Evolutionary conservation across 2,113 vertebrate genomes (phyloP).

Genomic region (Pterocles gutturalis): DNA sequence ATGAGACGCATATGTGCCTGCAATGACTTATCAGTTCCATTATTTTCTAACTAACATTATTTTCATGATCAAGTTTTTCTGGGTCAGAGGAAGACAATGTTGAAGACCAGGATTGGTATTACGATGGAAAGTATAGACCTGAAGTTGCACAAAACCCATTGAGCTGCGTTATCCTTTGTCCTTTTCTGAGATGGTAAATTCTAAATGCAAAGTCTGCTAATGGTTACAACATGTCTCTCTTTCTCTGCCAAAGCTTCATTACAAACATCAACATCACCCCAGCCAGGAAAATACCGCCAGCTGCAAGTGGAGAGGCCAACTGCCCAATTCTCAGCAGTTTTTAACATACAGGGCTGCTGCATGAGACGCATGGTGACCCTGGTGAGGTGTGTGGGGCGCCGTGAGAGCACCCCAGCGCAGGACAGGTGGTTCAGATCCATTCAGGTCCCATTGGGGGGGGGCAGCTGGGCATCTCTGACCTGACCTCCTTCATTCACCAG

Average conservation of each 20-base stretch:
- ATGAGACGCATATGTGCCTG: conserved; percentile 68
- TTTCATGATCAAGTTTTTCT: conserved; percentile 45
- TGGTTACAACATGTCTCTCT: conserved; percentile 21
- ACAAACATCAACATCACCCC: background rate
- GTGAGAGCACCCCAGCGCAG: background rate
- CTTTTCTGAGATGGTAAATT: background rate
- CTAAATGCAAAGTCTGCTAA: background rate
- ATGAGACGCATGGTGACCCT: background rate
- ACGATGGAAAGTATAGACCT: background rate
- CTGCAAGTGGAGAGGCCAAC: background rate
- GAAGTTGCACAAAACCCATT: background rate
- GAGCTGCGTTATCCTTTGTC: background rate
- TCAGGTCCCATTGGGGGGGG: background rate
- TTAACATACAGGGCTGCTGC: accelerated
- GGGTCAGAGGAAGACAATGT: conserved; percentile 38
- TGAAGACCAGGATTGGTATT: background rate
- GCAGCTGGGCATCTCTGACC: background rate
- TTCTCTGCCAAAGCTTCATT: conserved; percentile 35
- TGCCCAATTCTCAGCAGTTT: background rate
- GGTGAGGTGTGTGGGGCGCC: background rate
- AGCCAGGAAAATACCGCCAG: background rate
- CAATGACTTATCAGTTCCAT: conserved; percentile 66
- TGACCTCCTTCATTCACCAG: accelerated
- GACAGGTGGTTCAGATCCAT: background rate
- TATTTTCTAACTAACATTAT: conserved; percentile 64